Base-by-base conservation (phyloP, 2,888 invertebrate species). In the Drosophila kuntzei region DNA sequence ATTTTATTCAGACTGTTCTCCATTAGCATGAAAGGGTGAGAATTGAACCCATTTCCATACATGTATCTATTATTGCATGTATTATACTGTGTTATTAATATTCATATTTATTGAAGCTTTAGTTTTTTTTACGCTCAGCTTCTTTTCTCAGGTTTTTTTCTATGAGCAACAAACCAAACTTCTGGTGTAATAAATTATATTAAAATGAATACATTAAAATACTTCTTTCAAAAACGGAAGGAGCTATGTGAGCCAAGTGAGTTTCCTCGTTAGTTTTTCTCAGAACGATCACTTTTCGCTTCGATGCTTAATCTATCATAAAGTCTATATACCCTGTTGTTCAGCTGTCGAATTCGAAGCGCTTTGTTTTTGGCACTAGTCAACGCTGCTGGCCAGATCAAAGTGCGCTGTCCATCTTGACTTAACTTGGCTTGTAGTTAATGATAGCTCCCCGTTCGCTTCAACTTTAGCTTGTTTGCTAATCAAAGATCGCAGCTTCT, bases 401-500 rank as follows among this genome's bases (percentile, higher is more conserved):
- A 76, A 88, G 84, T 83, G 63, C 79, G 86, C 75, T 63, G 61
- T 54, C 49, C 54, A 34, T 18, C 43, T 50, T 9, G 63, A 60
- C 46, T 63, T 60, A 53, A 37, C 41, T 51, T 39, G 46, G 65
- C 60, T 80, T 80, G 74, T 71, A 74, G 64, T 67, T 84, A 89
- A 82, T 89, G 87, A 82, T 87, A 62, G 78, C 51, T 64, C 64
- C 49, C 66, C 37, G 22, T 37, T 62, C 47, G 37, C 29, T 39
- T 43, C 37, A 14, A 34, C 29, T 39, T 43, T 34, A 14, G 84
- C 85, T 89, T 87, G 89, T 84, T 84, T 85, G 83, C 83, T 84
- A 84, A 84, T 84, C 89, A 76, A 67, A 79, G 86, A 84, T 84
- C 89, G 66, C 62, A 67, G 87, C 69, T 85, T 78, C 71, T 67